Base-by-base conservation (phyloP, 2,797 vertebrate species). In the Alca torda region DNA sequence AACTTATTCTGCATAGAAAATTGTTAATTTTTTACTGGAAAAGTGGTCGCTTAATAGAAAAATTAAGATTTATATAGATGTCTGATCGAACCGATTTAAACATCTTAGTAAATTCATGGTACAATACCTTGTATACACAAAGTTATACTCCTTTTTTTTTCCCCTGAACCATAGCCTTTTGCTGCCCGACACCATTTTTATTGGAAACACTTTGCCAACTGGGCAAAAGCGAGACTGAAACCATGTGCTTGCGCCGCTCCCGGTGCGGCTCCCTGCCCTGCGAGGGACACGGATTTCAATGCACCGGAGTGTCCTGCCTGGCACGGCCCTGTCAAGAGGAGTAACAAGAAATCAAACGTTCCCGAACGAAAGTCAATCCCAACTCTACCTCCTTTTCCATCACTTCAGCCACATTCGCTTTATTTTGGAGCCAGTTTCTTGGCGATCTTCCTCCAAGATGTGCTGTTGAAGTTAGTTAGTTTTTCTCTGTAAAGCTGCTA, bases 391-490 rank as follows among this genome's bases (percentile, higher is more conserved):
- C 28, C 12, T 90, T 92, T 84, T 9, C 51, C 16, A 67, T 33
- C 1, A 31, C 78, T 84, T 86, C 46, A 80, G 43, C 8, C 11
- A 21, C 63, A 46, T n/a, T 64, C 2, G 3, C 30, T 70, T 77
- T 31, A 65, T 79, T 87, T 78, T 88, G n/a, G 41, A 83, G 68
- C 11, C 28, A n/a, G 20, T 94, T 89, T 63, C 73, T 86, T 35
- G 18, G 37, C 4, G 2, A 88, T 68, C 53, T 75, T 75, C 56
- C 31, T 83, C n/a, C 59, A 68, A 56, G 46, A 61, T n/a, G 1
- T 45, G 19, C 25, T 79, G 56, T 26, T 82, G n/a, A 83, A 67
- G 26, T 33, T 10, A 6, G 16, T 23, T 65, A 28, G 11, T 46
- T n/a, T 39, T 51, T 48, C 51, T 73, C 53, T 91, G 26, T 43